phyloP scores from a whole-genome alignment of 2,888 invertebrate genomes.

The Ischnura elegans region DNA sequence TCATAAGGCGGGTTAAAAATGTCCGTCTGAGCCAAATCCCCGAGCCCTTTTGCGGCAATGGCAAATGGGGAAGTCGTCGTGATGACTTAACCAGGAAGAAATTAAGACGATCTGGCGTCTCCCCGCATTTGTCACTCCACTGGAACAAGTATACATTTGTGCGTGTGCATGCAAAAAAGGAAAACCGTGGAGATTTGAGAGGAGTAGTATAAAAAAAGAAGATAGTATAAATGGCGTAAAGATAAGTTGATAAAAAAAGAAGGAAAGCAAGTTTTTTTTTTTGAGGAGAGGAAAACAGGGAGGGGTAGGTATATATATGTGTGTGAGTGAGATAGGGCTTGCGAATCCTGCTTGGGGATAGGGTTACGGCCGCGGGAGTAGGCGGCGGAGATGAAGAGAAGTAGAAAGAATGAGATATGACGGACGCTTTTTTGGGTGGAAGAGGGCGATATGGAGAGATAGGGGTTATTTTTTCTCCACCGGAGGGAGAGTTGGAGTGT shows the following conservation, averaged over 20 bases:
- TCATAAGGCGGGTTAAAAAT: background rate
- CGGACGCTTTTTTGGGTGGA: slow-evolving; percentile 30
- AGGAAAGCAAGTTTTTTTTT: no score
- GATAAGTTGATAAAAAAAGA: background rate
- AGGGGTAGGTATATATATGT: background rate
- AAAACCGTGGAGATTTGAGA: background rate
- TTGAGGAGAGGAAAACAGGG: background rate
- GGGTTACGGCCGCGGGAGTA: background rate
- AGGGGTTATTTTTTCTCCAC: background rate
- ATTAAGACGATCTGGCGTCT: background rate
- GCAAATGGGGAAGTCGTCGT: background rate
- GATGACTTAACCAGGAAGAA: slow-evolving; percentile 6
- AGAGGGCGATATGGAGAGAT: background rate
- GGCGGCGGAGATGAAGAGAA: background rate
- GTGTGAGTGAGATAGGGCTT: background rate
- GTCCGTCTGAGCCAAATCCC: background rate
- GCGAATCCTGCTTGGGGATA: background rate
- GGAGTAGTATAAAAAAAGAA: no score
- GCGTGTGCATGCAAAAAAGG: background rate
- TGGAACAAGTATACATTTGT: background rate
- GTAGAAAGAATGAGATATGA: slow-evolving; percentile 31
- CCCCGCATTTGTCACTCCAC: background rate
- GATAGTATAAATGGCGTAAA: background rate
- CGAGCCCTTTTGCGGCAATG: background rate
- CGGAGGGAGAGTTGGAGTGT: background rate